These are phyloP conservation scores for Ammospiza caudacuta DNA, from an alignment of 2,113 vertebrate genomes.

Conservation along the genomic window DNA sequence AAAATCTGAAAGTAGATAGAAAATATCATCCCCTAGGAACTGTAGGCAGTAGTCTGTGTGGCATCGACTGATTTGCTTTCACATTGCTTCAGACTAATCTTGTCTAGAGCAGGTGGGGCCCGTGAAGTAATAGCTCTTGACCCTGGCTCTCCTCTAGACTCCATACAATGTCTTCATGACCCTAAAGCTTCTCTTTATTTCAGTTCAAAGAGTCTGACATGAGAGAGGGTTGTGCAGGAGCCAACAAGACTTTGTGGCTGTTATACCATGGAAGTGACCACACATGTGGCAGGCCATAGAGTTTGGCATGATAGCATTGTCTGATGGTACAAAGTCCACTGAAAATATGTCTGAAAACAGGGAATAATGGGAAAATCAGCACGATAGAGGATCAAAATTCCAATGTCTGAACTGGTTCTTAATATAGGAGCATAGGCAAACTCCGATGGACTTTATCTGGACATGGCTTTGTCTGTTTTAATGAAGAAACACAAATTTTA, in stretches of 20 bases:
- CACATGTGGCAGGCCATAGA: background rate
- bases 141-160: background rate
- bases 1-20: background rate
- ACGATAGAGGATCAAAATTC: accelerated
- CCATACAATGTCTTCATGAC: background rate
- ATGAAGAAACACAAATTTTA: background rate
- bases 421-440: background rate
- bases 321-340: background rate
- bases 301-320: background rate
- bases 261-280: background rate
- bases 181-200: conserved; percentile 22
- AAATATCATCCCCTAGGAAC: background rate
- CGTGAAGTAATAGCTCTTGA: background rate
- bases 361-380: background rate
- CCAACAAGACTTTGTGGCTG: background rate
- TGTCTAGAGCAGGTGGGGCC: background rate
- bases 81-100: background rate
- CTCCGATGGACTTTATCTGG: background rate
- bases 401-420: background rate
- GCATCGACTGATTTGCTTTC: background rate
- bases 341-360: background rate
- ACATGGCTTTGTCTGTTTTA: background rate
- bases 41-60: background rate
- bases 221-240: background rate
- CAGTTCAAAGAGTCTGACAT: background rate